Base-by-base conservation (phyloP, 2,113 vertebrate species). In the Candoia aspera region DNA sequence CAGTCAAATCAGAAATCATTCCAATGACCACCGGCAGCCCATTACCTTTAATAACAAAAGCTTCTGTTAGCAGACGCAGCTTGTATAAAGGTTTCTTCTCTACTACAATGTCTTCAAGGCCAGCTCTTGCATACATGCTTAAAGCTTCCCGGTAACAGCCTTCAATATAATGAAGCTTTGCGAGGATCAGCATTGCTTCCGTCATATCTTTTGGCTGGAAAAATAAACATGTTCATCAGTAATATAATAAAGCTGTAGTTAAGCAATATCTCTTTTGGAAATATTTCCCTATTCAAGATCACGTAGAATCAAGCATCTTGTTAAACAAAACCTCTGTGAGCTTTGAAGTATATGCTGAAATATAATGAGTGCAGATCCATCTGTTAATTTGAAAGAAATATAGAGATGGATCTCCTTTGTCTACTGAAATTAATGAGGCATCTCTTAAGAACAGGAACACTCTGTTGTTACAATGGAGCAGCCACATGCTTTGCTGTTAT, bases 21-120 rank as follows among this genome's bases (percentile, higher is more conserved):
- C 68, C 89, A 60, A 60, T 8, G 86, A 4, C 29, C 4, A 8
- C 3, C 37, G 0, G 1, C 0, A 2, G 12, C 60, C 15, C 17
- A 86, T 95, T 98, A 99, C 99, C 99, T 99, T 99, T 99, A 95
- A 99, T 98, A 93, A 99, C 98, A 0, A 98, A 98, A 1, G 99
- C 99, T 97, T 99, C 99, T 0, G 99, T 97, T 94, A 99, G 95
- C 95, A 99, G 97, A n/a, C 99, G 98, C 94, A 99, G 98, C 95
- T 98, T 95, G 91, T 99, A 99, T 89, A 98, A 95, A 0, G 98
- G 99, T 94, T 98, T 98, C 90, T 98, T 97, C 13, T 98, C 98
- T 90, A 97, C 93, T 0, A 97, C 98, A 73, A 99, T 96, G 92
- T 99, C 98, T 84, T 99, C 99, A 29, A 99, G 97, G 60, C 98